Percentiles rank a stretch among this genome's conserved stretches.
These are phyloP conservation scores for Phaedon cochleariae DNA, from an alignment of 2,888 invertebrate genomes.

Conservation along the genomic window DNA sequence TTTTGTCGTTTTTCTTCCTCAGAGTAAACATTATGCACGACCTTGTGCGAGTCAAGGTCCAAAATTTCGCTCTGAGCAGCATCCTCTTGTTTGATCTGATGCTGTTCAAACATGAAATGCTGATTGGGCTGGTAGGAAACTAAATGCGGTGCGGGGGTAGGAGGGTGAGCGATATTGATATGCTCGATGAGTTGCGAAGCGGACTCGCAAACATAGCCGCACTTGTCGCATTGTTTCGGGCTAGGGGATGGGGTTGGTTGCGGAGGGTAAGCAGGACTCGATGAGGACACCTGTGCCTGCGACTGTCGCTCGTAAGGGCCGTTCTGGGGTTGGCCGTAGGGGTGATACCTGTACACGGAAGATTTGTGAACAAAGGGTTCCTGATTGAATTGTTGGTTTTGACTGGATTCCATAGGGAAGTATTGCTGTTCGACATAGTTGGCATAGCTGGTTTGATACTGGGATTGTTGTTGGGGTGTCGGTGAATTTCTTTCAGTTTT, in stretches of 20 bases:
- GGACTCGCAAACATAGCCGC: constrained; percentile 81
- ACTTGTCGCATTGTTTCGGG: constrained; percentile 84
- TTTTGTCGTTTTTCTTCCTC: constrained; percentile 61
- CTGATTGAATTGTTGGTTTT: constrained; percentile 56
- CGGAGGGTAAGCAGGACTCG: constrained; percentile 68
- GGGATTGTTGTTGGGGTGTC: constrained; percentile 43
- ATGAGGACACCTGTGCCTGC: constrained; percentile 55
- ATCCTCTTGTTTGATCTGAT: constrained; percentile 70
- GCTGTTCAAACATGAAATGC: constrained; percentile 59
- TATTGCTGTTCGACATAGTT: constrained; percentile 51
- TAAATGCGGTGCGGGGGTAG: constrained; percentile 57
- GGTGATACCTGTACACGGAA: constrained; percentile 58
- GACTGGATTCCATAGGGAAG: constrained; percentile 55
- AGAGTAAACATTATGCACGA: constrained; percentile 70
- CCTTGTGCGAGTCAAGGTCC: constrained; percentile 89
- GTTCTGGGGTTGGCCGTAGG: constrained; percentile 61
- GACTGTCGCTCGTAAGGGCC: constrained; percentile 63
- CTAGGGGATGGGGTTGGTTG: constrained; percentile 77
- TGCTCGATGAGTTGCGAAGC: constrained; percentile 79
- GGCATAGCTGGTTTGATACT: constrained; percentile 48
- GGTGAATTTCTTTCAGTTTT: constrained; percentile 64
- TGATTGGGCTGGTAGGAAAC: constrained; percentile 60
- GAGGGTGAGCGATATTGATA: constrained; percentile 72
- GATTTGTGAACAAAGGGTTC: constrained; percentile 56
- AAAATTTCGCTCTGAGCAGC: constrained; percentile 83